Conservation (phyloP, 2,113 vertebrate species). For the Megaceryle torquata region DNA sequence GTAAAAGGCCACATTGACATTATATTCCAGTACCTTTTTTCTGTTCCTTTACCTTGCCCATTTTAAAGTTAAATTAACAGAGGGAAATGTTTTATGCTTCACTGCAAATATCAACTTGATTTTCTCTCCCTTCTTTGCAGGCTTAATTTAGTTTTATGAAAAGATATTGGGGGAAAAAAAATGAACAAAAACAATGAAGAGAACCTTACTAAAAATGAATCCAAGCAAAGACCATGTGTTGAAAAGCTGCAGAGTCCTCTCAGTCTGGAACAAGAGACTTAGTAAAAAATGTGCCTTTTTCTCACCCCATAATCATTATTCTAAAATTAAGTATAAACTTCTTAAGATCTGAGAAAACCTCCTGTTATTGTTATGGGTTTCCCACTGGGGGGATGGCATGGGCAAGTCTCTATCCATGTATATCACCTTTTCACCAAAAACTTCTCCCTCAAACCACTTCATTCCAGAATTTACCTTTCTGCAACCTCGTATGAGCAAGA, state of each 20-base stretch:
- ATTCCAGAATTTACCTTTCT: background rate
- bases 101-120: background rate
- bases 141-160: background rate
- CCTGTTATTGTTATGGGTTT: background rate
- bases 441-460: background rate
- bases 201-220: background rate
- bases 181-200: background rate
- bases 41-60: background rate
- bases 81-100: background rate
- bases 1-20: too few species aligned
- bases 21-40: background rate
- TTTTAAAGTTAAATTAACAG: background rate
- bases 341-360: background rate
- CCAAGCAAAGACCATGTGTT: background rate
- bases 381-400: background rate
- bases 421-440: background rate
- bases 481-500: background rate
- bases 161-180: background rate
- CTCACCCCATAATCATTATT: background rate
- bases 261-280: background rate
- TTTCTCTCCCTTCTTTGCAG: background rate
- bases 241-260: background rate
- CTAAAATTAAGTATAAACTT: background rate
- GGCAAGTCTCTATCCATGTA: background rate
- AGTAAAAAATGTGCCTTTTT: background rate